A percentile compares a stretch with the other conserved stretches of the same genome.
Evolutionary conservation across 2,797 vertebrate species (phyloP).

Genomic region (Pygocentrus nattereri): DNA sequence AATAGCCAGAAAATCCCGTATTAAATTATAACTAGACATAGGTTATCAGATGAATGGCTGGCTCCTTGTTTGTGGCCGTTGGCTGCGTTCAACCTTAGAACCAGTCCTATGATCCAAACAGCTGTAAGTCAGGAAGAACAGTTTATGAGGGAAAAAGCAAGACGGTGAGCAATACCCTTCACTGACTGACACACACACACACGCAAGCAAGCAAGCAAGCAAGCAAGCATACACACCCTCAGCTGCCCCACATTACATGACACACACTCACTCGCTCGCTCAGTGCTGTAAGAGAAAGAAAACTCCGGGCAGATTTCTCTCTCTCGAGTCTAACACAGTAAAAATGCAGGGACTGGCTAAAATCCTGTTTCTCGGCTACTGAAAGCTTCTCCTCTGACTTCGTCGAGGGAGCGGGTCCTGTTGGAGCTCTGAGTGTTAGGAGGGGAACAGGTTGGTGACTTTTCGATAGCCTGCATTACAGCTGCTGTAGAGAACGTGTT

Average conservation of each 20-base stretch:
- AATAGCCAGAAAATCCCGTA: no score
- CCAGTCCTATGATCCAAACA: no score
- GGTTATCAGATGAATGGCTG: no score
- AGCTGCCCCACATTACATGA: background rate
- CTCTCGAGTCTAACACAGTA: background rate
- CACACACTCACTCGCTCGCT: no score
- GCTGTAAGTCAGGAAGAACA: background rate
- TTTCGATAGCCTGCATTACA: background rate
- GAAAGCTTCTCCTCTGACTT: background rate
- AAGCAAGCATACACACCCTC: background rate
- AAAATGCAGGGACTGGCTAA: background rate
- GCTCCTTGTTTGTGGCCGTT: no score
- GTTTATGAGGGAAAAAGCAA: background rate
- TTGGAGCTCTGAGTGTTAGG: background rate
- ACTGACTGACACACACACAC: background rate
- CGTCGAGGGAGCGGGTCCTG: conserved; percentile 22
- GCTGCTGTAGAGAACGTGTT: background rate
- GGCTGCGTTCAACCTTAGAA: no score
- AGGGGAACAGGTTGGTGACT: background rate
- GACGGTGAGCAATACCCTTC: background rate
- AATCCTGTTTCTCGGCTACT: background rate
- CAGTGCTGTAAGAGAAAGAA: background rate
- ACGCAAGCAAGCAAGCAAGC: background rate
- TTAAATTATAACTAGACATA: no score
- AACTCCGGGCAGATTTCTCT: background rate